These are phyloP conservation scores for Anolis sagrei DNA, from an alignment of 2,113 vertebrate genomes.

Conservation along the genomic window DNA sequence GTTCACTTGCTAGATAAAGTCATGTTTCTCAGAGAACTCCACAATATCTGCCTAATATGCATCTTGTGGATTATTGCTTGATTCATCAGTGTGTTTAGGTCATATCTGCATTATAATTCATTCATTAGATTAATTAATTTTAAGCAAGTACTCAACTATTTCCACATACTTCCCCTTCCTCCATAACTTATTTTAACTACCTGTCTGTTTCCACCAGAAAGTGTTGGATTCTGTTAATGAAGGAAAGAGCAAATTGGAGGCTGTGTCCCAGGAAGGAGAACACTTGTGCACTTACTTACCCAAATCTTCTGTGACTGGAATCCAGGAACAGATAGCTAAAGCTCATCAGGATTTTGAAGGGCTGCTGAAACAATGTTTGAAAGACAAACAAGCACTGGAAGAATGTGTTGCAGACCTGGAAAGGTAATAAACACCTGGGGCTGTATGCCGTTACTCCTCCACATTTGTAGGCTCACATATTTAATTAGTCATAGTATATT, in stretches of 20 bases:
- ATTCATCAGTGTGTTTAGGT: neutral
- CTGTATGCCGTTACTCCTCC: no score
- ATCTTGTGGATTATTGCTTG: neutral
- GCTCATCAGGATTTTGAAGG: slow-evolving; percentile 85
- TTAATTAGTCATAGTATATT: no score
- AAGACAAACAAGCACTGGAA: slow-evolving; percentile 83
- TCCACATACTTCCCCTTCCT: neutral
- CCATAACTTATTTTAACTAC: neutral
- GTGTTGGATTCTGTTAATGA: slow-evolving; percentile 78
- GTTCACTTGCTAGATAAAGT: no score
- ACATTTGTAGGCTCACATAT: no score
- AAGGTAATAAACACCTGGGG: slow-evolving; percentile 59
- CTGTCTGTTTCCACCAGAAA: slow-evolving; percentile 70
- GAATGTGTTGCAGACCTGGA: slow-evolving; percentile 81
- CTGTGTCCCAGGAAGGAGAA: slow-evolving; percentile 85
- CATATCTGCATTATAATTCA: neutral
- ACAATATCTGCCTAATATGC: neutral
- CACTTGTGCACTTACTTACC: slow-evolving; percentile 83
- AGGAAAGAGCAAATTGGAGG: slow-evolving; percentile 82
- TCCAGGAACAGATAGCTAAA: slow-evolving; percentile 86
- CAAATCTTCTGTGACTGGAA: slow-evolving; percentile 78
- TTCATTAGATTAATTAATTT: neutral
- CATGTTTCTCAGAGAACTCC: no score
- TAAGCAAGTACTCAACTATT: neutral
- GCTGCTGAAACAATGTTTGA: slow-evolving; percentile 83